Percentiles rank a stretch among this genome's conserved stretches.
Evolutionary conservation across 2,113 vertebrate species (phyloP).

Genomic region (Antechinus stuartii): DNA sequence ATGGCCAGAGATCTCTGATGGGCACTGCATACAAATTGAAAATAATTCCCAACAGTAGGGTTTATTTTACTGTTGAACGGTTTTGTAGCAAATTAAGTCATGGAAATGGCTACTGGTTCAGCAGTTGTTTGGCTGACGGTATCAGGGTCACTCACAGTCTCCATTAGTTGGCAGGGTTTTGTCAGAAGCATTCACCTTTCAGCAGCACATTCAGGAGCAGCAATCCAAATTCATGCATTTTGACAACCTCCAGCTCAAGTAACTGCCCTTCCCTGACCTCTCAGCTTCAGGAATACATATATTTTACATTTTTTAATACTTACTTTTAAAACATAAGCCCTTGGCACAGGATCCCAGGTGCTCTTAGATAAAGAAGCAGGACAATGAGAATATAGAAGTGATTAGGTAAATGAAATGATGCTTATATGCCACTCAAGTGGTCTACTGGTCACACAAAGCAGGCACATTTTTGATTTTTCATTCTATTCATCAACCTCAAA

Average conservation of each 20-base stretch:
- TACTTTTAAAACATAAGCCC: neutral
- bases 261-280: neutral
- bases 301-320: neutral
- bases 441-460: neutral
- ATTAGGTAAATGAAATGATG: neutral
- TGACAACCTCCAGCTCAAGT: neutral
- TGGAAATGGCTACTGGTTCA: constrained; percentile 38
- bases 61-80: constrained; percentile 61
- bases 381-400: neutral
- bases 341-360: neutral
- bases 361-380: neutral
- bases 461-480: neutral
- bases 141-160: constrained; percentile 38
- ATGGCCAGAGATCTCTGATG: constrained; percentile 12
- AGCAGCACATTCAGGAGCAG: constrained; percentile 23
- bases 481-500: neutral
- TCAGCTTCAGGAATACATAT: neutral
- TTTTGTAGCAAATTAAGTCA: constrained; percentile 33
- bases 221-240: constrained; percentile 23
- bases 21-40: constrained; percentile 47
- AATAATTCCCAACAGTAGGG: constrained; percentile 41
- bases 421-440: neutral
- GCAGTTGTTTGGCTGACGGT: constrained; percentile 41
- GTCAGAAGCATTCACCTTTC: constrained; percentile 36
- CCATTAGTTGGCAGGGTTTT: constrained; percentile 46